These are phyloP conservation scores for Trinorchestia longiramus DNA, from an alignment of 1,140 invertebrate genomes.

Conservation along the genomic window DNA sequence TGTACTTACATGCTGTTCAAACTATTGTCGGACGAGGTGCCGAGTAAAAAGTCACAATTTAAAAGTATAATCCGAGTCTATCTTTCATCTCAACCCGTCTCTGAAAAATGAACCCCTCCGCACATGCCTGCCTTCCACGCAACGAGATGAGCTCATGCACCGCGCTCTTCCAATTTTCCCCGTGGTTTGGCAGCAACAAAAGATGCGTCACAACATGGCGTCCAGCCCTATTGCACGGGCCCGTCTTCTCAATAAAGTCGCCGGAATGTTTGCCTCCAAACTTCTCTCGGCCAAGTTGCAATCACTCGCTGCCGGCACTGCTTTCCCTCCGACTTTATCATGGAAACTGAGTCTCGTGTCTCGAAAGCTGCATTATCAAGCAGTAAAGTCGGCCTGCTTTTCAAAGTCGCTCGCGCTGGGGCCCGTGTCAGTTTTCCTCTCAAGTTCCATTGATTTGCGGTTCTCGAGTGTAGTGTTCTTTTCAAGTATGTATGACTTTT, in stretches of 20 bases:
- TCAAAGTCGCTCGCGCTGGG: background rate
- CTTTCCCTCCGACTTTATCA: background rate
- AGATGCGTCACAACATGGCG: background rate
- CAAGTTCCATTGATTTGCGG: background rate
- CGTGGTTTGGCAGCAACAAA: background rate
- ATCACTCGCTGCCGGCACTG: background rate
- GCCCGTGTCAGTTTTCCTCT: background rate
- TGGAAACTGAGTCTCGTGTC: background rate
- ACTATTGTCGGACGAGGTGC: background rate
- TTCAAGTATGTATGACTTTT: background rate
- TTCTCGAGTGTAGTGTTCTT: background rate
- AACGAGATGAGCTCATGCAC: background rate
- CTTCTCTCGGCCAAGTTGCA: background rate
- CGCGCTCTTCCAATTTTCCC: background rate
- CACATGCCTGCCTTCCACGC: background rate
- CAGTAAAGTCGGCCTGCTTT: background rate
- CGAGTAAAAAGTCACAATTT: background rate
- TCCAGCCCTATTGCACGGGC: background rate
- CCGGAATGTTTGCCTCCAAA: slow-evolving; percentile 6
- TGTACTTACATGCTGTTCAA: too few relatives aligned
- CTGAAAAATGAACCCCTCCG: too few relatives aligned
- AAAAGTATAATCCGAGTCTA: background rate
- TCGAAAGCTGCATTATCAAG: background rate
- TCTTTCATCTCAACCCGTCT: too few relatives aligned
- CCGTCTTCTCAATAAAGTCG: slow-evolving; percentile 6